These are phyloP conservation scores for Pyralis farinalis DNA, from an alignment of 2,888 invertebrate species.

Conservation along the genomic window DNA sequence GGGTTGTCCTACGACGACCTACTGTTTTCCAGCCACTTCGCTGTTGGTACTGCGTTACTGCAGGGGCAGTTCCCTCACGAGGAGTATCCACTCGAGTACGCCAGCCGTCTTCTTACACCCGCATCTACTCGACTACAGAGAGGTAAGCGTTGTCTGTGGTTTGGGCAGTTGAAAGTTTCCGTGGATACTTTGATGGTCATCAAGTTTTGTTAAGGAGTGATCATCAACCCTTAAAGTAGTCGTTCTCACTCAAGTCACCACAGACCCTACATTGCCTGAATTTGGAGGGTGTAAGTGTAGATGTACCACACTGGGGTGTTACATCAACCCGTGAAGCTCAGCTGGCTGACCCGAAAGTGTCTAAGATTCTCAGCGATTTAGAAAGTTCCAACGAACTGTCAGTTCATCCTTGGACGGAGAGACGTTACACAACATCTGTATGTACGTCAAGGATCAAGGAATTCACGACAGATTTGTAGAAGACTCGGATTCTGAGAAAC, in stretches of 20 bases:
- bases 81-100: background rate
- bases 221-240: constrained; percentile 57
- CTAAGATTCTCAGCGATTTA: too few species aligned
- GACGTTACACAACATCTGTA: too few species aligned
- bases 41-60: background rate
- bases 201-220: constrained; percentile 44
- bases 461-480: background rate
- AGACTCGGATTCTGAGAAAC: background rate
- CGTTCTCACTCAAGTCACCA: constrained; percentile 48
- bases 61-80: background rate
- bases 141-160: constrained; percentile 5
- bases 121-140: background rate
- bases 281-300: too few species aligned
- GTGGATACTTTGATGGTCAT: constrained; percentile 40
- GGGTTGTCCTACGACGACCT: too few species aligned
- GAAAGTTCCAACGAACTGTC: too few species aligned
- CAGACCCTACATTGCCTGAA: background rate
- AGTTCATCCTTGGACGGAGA: too few species aligned
- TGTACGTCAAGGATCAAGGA: too few species aligned
- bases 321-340: too few species aligned
- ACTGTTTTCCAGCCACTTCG: background rate
- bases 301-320: too few species aligned
- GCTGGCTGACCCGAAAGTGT: too few species aligned
- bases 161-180: constrained; percentile 23
- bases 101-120: too few species aligned